A percentile compares a stretch with the other conserved stretches of the same genome.
Evolutionary conservation across 2,113 vertebrate genomes (phyloP).

Genomic region (Anhinga anhinga): DNA sequence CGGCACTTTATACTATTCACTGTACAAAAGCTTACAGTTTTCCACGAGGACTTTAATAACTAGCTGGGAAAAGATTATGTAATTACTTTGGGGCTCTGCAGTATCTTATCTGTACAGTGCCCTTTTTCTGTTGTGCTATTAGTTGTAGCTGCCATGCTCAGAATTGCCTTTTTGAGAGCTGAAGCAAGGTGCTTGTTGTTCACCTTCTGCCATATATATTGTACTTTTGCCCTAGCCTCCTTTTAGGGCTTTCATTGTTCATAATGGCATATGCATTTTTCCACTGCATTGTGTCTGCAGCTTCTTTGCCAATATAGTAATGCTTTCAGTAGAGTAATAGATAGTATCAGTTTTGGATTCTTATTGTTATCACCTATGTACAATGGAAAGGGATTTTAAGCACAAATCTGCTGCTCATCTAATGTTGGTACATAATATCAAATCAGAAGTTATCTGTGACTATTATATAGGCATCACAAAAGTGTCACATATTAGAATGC

Average conservation of each 20-base stretch:
- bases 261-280: conserved; percentile 88
- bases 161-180: conserved; percentile 92
- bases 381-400: conserved; percentile 97
- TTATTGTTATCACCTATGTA: conserved; percentile 91
- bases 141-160: conserved; percentile 92
- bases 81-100: conserved; percentile 82
- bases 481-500: conserved; percentile 97
- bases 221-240: conserved; percentile 85
- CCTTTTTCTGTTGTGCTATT: conserved; percentile 86
- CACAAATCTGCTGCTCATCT: conserved; percentile 98
- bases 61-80: conserved; percentile 81
- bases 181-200: conserved; percentile 91
- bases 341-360: conserved; percentile 95
- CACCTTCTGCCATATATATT: conserved; percentile 87
- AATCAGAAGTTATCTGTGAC: conserved; percentile 95
- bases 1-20: conserved; percentile 99
- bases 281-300: conserved; percentile 95
- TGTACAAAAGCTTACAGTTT: conserved; percentile 92
- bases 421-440: conserved; percentile 92
- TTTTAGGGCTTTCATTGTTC: conserved; percentile 85
- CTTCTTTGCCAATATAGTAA: conserved; percentile 98
- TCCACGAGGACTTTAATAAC: conserved; percentile 80
- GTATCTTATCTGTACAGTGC: conserved; percentile 78
- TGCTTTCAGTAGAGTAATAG: conserved; percentile 98
- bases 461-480: conserved; percentile 91